Conservation (phyloP, 2,113 vertebrate genomes). For the Columba livia region DNA sequence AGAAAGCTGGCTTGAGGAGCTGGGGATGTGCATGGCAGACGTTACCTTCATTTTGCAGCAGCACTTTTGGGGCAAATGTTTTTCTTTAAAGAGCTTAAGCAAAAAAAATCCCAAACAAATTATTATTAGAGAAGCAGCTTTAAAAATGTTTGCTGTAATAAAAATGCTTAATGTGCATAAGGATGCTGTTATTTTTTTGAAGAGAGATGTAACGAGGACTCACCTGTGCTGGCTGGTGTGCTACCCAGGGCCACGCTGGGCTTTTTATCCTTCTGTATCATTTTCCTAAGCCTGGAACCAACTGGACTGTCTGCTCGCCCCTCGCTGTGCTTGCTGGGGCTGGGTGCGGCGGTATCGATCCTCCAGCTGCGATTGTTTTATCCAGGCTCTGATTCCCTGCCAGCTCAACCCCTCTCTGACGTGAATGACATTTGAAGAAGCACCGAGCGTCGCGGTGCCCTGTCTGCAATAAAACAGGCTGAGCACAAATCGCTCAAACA, state of each 20-base stretch:
- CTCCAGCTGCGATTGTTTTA: not conserved
- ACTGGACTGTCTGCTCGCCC: not conserved
- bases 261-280: not conserved
- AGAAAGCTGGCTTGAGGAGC: not conserved
- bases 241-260: not conserved
- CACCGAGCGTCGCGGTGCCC: not conserved
- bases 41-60: not conserved
- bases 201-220: not conserved
- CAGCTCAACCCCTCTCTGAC: not conserved
- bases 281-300: not conserved
- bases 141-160: not conserved
- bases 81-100: not conserved
- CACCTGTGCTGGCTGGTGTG: not conserved
- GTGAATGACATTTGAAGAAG: not conserved
- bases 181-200: not conserved
- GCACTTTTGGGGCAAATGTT: not conserved
- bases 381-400: not conserved
- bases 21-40: not conserved
- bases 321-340: not conserved
- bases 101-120: not conserved
- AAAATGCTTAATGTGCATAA: not conserved
- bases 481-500: not conserved
- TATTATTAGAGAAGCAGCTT: not conserved
- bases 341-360: not conserved
- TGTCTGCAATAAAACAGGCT: not conserved